Evolutionary conservation across 2,888 invertebrate species (phyloP).

Genomic region (Phortica magna): DNA sequence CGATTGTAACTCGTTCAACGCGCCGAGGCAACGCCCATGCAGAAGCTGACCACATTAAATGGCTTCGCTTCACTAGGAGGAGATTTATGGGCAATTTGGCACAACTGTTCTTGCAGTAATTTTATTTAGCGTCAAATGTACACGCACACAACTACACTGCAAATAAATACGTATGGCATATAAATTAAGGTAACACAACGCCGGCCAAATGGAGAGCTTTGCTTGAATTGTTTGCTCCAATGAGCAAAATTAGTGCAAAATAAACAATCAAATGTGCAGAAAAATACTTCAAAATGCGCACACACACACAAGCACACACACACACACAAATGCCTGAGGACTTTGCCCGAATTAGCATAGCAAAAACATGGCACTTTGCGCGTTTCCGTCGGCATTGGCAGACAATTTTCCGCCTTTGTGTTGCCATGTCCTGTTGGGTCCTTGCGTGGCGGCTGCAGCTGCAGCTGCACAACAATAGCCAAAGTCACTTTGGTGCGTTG

Average conservation of each 20-base stretch:
- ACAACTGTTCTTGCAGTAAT: constrained; percentile 10
- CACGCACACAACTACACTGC: background rate
- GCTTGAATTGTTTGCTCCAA: background rate
- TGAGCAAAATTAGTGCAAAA: too few species aligned
- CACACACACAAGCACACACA: too few species aligned
- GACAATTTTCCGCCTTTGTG: background rate
- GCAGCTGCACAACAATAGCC: background rate
- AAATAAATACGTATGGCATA: too few species aligned
- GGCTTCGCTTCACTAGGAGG: background rate
- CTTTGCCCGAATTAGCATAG: too few species aligned
- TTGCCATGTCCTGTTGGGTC: background rate
- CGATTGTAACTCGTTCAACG: background rate
- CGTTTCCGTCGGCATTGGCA: background rate
- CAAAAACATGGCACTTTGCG: too few species aligned
- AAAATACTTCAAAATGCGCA: too few species aligned
- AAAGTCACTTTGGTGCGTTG: background rate
- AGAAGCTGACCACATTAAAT: constrained; percentile 22
- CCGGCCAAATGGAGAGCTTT: background rate
- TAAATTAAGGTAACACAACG: background rate
- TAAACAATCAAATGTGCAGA: too few species aligned
- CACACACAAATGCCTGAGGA: too few species aligned
- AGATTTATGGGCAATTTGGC: constrained; percentile 22
- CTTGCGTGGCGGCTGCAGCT: background rate
- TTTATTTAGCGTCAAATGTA: background rate
- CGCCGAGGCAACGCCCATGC: background rate